Conservation (phyloP, 2,797 vertebrate genomes). For the Acrossocheilus wenchowensis region DNA sequence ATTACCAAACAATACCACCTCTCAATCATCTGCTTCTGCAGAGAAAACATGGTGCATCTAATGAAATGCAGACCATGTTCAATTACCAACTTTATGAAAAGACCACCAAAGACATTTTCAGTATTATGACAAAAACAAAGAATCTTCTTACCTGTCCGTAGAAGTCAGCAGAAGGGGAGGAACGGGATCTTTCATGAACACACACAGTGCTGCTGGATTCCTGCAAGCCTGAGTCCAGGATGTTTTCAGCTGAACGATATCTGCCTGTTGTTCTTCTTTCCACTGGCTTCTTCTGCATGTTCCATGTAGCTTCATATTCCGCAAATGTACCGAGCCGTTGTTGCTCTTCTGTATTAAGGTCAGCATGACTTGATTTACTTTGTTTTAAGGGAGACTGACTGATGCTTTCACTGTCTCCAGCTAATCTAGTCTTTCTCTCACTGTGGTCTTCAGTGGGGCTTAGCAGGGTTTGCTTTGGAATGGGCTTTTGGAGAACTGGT, state of each 20-base stretch:
- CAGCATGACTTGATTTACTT: conserved; percentile 12
- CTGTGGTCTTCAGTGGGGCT: conserved; percentile 38
- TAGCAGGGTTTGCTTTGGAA: conserved; percentile 64
- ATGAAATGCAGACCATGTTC: background rate
- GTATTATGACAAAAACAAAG: background rate
- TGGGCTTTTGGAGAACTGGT: conserved; percentile 67
- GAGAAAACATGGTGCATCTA: background rate
- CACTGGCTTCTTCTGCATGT: conserved; percentile 77
- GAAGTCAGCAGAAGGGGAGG: conserved; percentile 89
- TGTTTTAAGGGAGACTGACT: conserved; percentile 63
- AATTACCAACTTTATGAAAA: background rate
- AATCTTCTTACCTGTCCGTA: conserved; percentile 80
- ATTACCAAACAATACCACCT: background rate
- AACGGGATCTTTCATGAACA: conserved; percentile 88
- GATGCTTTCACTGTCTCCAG: conserved; percentile 27
- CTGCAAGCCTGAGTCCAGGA: conserved; percentile 83
- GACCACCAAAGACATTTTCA: background rate
- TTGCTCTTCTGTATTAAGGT: conserved; percentile 63
- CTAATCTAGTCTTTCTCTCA: conserved; percentile 62
- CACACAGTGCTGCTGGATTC: conserved; percentile 73
- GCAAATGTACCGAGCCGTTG: conserved; percentile 89
- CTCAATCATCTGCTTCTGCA: background rate
- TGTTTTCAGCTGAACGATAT: conserved; percentile 91
- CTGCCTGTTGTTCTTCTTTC: conserved; percentile 81
- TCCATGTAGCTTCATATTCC: conserved; percentile 92